Evolutionary conservation across 2,888 invertebrate genomes (phyloP).

Genomic region (Hyposoter dolosus): DNA sequence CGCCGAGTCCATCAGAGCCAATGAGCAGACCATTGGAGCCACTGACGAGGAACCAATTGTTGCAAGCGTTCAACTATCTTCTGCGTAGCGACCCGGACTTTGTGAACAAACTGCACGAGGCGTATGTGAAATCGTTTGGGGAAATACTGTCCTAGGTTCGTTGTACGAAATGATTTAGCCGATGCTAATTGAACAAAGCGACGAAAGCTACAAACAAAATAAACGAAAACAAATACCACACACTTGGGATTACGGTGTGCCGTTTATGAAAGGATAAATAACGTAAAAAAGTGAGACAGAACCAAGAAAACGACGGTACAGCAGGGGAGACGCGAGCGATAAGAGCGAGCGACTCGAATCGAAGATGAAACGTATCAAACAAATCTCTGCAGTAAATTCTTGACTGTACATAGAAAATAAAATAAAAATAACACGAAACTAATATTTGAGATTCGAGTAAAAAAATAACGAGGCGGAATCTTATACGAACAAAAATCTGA

Average conservation of each 20-base stretch:
- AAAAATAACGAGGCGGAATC: slow-evolving; percentile 1
- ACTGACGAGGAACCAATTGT: slow-evolving; percentile 94
- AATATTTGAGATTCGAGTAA: slow-evolving; percentile 31
- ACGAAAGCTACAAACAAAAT: slow-evolving; percentile 3
- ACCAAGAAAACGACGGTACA: background rate
- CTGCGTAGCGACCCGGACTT: slow-evolving; percentile 95
- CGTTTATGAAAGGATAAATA: slow-evolving; percentile 24
- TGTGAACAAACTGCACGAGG: slow-evolving; percentile 95
- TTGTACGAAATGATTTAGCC: slow-evolving; percentile 2
- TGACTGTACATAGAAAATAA: slow-evolving; percentile 43
- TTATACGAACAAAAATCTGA: slow-evolving; percentile 33
- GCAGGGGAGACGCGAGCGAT: background rate
- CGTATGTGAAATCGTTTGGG: slow-evolving; percentile 94
- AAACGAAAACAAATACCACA: slow-evolving; percentile 4
- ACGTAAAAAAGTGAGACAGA: slow-evolving; percentile 25
- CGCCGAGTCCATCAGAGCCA: slow-evolving; percentile 81
- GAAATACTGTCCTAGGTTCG: slow-evolving; percentile 86
- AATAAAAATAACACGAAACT: slow-evolving; percentile 28
- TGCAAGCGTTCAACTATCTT: slow-evolving; percentile 95
- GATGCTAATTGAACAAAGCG: slow-evolving; percentile 20
- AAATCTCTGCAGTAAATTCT: slow-evolving; percentile 39
- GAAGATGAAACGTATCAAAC: slow-evolving; percentile 20
- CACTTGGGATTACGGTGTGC: slow-evolving; percentile 26
- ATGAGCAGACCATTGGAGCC: slow-evolving; percentile 87
- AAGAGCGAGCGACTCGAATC: slow-evolving; percentile 33